Evolutionary conservation across 2,113 vertebrate genomes (phyloP), one percentile per base, ranked within the genome.

Genomic region (Microcebus tavaratra): DNA sequence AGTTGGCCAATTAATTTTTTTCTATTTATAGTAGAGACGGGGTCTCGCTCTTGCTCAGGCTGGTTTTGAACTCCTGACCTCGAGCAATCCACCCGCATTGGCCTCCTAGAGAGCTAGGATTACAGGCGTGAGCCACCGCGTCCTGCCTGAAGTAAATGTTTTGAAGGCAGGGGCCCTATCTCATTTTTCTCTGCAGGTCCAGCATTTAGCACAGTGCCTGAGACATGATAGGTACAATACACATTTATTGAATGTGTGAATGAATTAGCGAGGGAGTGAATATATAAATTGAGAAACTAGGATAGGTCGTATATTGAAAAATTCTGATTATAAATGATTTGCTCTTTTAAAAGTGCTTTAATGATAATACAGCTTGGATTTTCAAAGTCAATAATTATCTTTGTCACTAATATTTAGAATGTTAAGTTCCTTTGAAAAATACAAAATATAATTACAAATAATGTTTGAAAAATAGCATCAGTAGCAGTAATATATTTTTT

Each of bases 381-480:
- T 96, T 91, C 42, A 67, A 90, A 67, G 42, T 93, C 79, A 83
- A 63, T 94, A 68, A 29, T 79, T 68, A 75, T 88, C 42, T 83
- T 86, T 91, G n/a, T 78, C 36, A 45, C 36, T 34, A 53, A 34
- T 61, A 50, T 27, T 91, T 61, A 90, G 31, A 63, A 57, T 75
- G 21, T 34, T 34, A 65, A 67, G 10, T 42, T 50, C 27, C 88
- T 81, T 93, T 88, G 72, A 70, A 76, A 91, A 85, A 50, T 72
- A 88, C 31, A 78, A 82, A 90, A 68, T 76, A 23, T 29, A 55
- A 23, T 80, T 88, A 70, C 5, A 91, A 79, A 79, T 63, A 79
- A 80, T 48, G 15, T 83, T 92, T 92, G 13, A 4, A 53, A 92
- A 76, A 17, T 91, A 88, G 5, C 42, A 63, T 36, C 42, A 72